phyloP scores from a whole-genome alignment of 2,888 invertebrate species.

The Hybos culiciformis region DNA sequence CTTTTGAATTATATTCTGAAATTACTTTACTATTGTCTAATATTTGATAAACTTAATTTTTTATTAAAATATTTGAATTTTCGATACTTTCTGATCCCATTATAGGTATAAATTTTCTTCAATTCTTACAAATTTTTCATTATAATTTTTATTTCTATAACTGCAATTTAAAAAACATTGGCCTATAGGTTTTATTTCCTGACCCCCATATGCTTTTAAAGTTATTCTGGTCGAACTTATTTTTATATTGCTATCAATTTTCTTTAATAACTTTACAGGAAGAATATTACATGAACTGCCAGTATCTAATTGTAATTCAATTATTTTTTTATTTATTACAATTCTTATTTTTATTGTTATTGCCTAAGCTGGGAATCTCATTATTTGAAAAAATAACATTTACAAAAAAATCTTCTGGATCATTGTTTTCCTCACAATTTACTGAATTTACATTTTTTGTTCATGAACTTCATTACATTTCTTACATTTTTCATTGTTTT shows the following conservation, averaged over 20 bases:
- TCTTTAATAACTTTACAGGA: not conserved
- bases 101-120: not conserved
- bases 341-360: not conserved
- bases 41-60: not conserved
- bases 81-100: not conserved
- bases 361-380: too few species aligned
- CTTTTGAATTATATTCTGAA: not conserved
- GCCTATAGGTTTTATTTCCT: not conserved
- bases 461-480: not conserved
- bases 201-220: constrained; percentile 2
- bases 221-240: constrained; percentile 3
- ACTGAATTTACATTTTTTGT: not conserved
- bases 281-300: not conserved
- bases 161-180: not conserved
- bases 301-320: constrained; percentile 2
- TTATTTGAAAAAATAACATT: constrained; percentile 3
- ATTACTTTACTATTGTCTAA: too few species aligned
- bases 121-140: constrained; percentile 1
- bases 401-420: not conserved
- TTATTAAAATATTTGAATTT: not conserved
- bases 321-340: not conserved
- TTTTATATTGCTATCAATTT: not conserved
- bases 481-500: not conserved
- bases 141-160: not conserved
- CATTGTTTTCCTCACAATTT: not conserved